Conservation (phyloP, 2,797 vertebrate genomes). For the Parotocinclus haroldoi region DNA sequence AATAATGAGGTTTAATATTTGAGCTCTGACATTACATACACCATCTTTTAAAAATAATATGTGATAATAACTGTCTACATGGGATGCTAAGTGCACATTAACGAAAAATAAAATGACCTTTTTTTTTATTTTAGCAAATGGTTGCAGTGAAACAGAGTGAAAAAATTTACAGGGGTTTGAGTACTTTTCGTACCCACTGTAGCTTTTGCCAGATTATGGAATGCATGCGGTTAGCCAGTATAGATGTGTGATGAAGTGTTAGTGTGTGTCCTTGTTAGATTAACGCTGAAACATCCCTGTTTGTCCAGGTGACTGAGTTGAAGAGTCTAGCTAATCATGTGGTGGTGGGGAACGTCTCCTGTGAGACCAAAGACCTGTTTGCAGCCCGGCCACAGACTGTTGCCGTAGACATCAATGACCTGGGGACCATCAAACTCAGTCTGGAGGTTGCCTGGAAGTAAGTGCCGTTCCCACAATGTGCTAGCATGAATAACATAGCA, state of each 20-base stretch:
- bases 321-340: conserved; percentile 94
- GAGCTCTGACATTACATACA: too few relatives aligned
- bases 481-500: too few relatives aligned
- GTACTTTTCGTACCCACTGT: too few relatives aligned
- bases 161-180: too few relatives aligned
- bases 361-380: conserved; percentile 94
- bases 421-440: conserved; percentile 96
- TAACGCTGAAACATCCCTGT: conserved; percentile 1
- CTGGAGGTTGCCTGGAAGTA: conserved; percentile 96
- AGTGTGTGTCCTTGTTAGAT: neutral
- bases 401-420: conserved; percentile 94
- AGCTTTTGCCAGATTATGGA: neutral
- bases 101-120: too few relatives aligned
- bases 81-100: too few relatives aligned
- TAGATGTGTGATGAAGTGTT: conserved; percentile 4
- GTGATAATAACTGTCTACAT: too few relatives aligned
- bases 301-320: conserved; percentile 85
- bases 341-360: conserved; percentile 90
- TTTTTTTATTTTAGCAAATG: too few relatives aligned
- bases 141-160: too few relatives aligned
- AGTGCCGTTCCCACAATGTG: conserved; percentile 56
- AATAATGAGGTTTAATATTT: too few relatives aligned
- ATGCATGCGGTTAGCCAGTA: neutral
- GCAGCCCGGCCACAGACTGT: conserved; percentile 87
- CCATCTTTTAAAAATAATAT: too few relatives aligned